Percentiles rank a stretch among this genome's conserved stretches.
Evolutionary conservation across 2,888 invertebrate species (phyloP).

Genomic region (Poecilus cupreus): DNA sequence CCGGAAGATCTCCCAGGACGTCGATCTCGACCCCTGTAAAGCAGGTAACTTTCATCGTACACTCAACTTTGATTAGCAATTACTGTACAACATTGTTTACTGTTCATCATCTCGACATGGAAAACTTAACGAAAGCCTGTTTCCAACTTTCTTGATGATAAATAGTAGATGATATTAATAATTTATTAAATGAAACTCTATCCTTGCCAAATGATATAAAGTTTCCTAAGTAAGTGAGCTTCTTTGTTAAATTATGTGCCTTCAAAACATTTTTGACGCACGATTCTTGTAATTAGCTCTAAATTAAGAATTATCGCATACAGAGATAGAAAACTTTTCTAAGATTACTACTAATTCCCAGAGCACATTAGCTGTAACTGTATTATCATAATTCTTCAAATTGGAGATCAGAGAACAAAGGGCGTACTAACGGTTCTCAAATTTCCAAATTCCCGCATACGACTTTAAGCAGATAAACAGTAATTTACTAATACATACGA

Average conservation of each 20-base stretch:
- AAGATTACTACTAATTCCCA: neutral
- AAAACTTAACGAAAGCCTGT: neutral
- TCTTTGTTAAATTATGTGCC: constrained; percentile 9
- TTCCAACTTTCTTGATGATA: constrained; percentile 4
- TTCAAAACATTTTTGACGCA: constrained; percentile 17
- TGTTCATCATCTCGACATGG: neutral
- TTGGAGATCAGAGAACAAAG: neutral
- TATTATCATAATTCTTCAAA: constrained; percentile 17
- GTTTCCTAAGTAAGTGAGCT: constrained; percentile 1
- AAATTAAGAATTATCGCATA: constrained; percentile 19
- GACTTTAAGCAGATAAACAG: neutral
- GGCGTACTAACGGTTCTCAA: neutral
- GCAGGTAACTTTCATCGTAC: constrained; percentile 77
- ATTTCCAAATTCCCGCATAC: neutral
- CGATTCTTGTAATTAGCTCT: constrained; percentile 1
- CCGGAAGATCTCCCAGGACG: constrained; percentile 81
- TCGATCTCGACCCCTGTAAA: constrained; percentile 91
- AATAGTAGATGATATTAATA: constrained; percentile 38
- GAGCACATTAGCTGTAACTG: neutral
- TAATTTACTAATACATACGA: neutral
- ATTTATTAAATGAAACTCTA: constrained; percentile 35
- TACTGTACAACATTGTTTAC: neutral
- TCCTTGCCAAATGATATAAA: constrained; percentile 34
- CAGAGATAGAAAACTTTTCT: neutral
- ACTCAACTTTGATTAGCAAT: neutral